Evolutionary conservation across 2,797 vertebrate genomes (phyloP), one percentile per base, ranked within the genome.

Genomic region (Chaetophractus vellerosus): DNA sequence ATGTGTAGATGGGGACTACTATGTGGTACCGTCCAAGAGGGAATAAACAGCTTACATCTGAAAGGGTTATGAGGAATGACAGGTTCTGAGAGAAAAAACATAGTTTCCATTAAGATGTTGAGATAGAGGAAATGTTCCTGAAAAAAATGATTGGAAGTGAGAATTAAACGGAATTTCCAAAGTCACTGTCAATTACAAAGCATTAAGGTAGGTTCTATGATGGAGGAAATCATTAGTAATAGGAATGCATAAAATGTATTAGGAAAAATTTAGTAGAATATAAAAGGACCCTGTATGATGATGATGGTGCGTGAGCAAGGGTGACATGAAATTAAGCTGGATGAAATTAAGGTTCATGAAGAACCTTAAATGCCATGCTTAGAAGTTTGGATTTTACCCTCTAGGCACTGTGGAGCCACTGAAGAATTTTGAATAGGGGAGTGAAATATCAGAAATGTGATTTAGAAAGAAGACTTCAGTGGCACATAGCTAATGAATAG

Each of bases 341-440:
- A 71, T 71, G 50, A 7, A 9, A 59, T 8, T 57, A 26, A 24
- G 61, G 21, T 2, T 64, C 5, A 26, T 75, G 38, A 93, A 66
- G 82, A 80, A 2, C 8, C 50, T 50, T 88, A 24, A 61, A 63
- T 76, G 7, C 33, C 21, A 31, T 16, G 3, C 36, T 93, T 9
- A 93, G 5, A n/a, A 36, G 1, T 45, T 95, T 90, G 21, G 55
- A 28, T 72, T 91, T 92, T 45, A 59, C 78, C 24, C 69, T 93
- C 11, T 82, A 28, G 31, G 26, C 36, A 36, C 45, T n/a, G 41
- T 36, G 26, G 19, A 41, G n/a, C 2, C 24, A 48, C 63, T 33
- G 33, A 33, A 86, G 6, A 86, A 45, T 45, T 45, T 45, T 45
- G 45, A 45, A 45, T 8, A 45, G 45, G 45, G 45, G 45, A 89